Conservation (phyloP, 2,888 invertebrate species). For the Quadroppia sp. region DNA sequence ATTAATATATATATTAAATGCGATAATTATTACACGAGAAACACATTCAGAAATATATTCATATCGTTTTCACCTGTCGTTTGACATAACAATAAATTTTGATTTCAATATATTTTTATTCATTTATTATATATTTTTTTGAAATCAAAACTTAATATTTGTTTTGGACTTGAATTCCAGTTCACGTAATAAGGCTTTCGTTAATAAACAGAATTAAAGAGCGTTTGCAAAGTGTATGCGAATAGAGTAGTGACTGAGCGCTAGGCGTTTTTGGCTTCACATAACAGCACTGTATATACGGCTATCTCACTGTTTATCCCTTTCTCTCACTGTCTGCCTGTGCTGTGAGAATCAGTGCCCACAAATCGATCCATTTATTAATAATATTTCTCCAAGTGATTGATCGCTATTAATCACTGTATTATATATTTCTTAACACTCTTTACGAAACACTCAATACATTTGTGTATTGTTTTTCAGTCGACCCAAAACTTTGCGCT, state of each 20-base stretch:
- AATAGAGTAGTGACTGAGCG: too few species aligned
- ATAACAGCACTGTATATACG: too few species aligned
- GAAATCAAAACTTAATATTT: conserved; percentile 7
- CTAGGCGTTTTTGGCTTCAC: background rate
- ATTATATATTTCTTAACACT: conserved; percentile 11
- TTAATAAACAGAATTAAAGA: background rate
- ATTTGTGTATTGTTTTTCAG: background rate
- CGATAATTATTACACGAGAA: too few species aligned
- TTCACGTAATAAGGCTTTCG: background rate
- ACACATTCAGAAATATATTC: too few species aligned
- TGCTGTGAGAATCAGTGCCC: background rate
- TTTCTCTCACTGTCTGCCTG: too few species aligned
- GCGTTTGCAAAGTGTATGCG: background rate
- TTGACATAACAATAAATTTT: too few species aligned
- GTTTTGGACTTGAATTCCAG: background rate
- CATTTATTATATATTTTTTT: too few species aligned
- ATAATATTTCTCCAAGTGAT: conserved; percentile 29
- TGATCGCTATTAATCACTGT: conserved; percentile 29
- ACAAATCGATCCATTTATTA: conserved; percentile 21
- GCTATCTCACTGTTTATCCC: too few species aligned
- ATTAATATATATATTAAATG: too few species aligned
- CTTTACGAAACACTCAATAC: background rate
- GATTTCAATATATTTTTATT: too few species aligned
- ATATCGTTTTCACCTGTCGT: too few species aligned
- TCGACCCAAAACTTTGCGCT: background rate